A percentile compares a stretch with the other conserved stretches of the same genome.
These are phyloP conservation scores for Hyles lineata DNA, from an alignment of 2,888 invertebrate species.

Conservation along the genomic window DNA sequence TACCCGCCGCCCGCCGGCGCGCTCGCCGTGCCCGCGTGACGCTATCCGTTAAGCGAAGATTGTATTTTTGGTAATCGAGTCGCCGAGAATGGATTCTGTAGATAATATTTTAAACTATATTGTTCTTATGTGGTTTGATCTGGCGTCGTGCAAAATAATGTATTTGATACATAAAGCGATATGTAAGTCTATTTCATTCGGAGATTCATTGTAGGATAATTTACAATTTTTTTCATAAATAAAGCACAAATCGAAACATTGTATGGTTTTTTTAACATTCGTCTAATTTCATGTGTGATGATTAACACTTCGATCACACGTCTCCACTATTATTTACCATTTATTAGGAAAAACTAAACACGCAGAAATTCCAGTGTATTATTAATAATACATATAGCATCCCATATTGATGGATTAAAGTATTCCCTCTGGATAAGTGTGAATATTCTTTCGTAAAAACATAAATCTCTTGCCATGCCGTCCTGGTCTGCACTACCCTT, in stretches of 20 bases:
- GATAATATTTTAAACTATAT: constrained; percentile 84
- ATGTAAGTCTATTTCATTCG: constrained; percentile 86
- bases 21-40: constrained; percentile 39
- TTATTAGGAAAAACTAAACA: no score
- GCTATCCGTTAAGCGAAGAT: constrained; percentile 64
- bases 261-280: constrained; percentile 67
- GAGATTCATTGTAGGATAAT: constrained; percentile 87
- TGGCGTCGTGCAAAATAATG: constrained; percentile 83
- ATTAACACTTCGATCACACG: not conserved
- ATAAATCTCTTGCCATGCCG: no score
- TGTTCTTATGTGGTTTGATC: constrained; percentile 84
- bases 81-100: constrained; percentile 83
- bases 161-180: constrained; percentile 85
- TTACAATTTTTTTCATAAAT: constrained; percentile 89
- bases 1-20: constrained; percentile 46
- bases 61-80: constrained; percentile 83
- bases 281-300: not conserved
- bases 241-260: constrained; percentile 86
- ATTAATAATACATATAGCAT: no score
- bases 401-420: no score
- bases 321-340: not conserved
- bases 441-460: no score
- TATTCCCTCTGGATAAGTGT: no score
- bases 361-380: no score
- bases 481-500: no score